Base-by-base conservation (phyloP, 2,888 invertebrate species). In the Euplagia quadripunctaria region DNA sequence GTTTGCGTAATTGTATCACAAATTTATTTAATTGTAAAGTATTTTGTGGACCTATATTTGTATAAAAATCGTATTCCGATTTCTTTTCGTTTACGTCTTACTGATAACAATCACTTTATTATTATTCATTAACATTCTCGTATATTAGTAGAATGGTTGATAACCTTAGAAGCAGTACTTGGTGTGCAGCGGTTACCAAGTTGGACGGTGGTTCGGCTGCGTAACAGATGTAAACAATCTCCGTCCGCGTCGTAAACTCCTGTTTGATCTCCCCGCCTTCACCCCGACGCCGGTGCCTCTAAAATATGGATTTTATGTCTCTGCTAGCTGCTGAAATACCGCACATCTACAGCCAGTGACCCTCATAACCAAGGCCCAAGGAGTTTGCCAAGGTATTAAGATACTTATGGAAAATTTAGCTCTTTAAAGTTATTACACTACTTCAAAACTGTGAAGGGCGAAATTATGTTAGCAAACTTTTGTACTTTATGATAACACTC, bases 171-270 rank as follows among this genome's bases (percentile, higher is more conserved):
- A 86, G 80, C 82, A 85, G 85, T 86, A 89, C 89, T 91, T 88
- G 91, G 90, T 90, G 87, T 86, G 85, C 92, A 91, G 94, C 88
- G 94, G 94, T 94, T 93, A 94, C 91, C 93, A 94, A 95, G 93
- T 94, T 94, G 90, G 90, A 89, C 88, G 89, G 90, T 88, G 89
- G 90, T 91, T 92, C 92, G 88, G 92, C 87, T 89, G 90, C 89
- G 94, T 92, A 93, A 89, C 95, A 96, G 95, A 96, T 95, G 95
- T 96, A 95, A 95, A 96, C 95, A 96, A 94, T 95, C 94, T 93
- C 93, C 91, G 91, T 89, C 89, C 91, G 89, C 89, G 93, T 94
- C 95, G 92, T 96, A 95, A 96, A 96, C 87, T 92, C 90, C 90
- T 93, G 94, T 95, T 96, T 96, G 95, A 96, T 95, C 94, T 94